phyloP scores from a whole-genome alignment of 1,140 invertebrate genomes.

The Mycetomoellerius zeteki region DNA sequence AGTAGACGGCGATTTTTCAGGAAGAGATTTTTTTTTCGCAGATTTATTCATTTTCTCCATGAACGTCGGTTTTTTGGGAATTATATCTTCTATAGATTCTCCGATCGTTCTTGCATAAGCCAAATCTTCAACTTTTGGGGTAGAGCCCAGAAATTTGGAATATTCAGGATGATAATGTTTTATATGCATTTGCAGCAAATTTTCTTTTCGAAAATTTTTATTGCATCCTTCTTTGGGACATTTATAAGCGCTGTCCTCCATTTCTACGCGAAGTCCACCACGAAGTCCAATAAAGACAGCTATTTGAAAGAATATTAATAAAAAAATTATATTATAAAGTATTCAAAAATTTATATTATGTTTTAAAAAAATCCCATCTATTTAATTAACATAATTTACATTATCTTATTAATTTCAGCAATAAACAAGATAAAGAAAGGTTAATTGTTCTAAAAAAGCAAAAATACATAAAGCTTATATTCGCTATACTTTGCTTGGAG shows the following conservation, averaged over 20 bases:
- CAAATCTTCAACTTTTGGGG: conserved; percentile 94
- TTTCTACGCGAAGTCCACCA: conserved; percentile 90
- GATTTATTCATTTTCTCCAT: conserved; percentile 81
- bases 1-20: conserved; percentile 72
- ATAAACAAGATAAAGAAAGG: not conserved
- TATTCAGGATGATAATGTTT: conserved; percentile 96
- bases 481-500: not conserved
- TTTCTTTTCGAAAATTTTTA: conserved; percentile 96
- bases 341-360: conserved; percentile 1
- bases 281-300: conserved; percentile 87
- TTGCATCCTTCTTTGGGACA: conserved; percentile 94
- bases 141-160: conserved; percentile 91
- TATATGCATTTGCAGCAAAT: conserved; percentile 95
- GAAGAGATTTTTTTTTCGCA: conserved; percentile 79
- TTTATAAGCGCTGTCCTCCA: conserved; percentile 91
- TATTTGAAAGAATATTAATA: conserved; percentile 64
- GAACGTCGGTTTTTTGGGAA: conserved; percentile 85
- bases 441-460: not conserved
- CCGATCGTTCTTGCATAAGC: conserved; percentile 92
- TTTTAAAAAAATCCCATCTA: no score
- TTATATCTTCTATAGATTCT: conserved; percentile 86
- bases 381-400: not conserved
- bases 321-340: conserved; percentile 18
- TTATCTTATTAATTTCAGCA: conserved; percentile 14
- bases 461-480: not conserved